Conservation (phyloP, 1,140 invertebrate genomes). For the Trichoplusia ni region DNA sequence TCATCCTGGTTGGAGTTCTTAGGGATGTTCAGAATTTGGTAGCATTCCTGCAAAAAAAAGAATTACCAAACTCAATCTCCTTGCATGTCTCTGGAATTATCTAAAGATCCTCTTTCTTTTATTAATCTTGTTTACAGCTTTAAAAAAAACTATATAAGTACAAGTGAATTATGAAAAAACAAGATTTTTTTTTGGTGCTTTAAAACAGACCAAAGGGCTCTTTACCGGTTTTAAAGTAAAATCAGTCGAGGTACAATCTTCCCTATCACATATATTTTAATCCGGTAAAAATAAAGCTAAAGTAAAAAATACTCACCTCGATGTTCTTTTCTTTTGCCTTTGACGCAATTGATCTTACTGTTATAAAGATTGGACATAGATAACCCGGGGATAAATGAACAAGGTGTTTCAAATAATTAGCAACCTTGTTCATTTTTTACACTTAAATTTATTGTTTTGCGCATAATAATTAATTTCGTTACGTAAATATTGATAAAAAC, state of each 20-base stretch:
- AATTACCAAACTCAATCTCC: too few species aligned
- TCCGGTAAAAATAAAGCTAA: not conserved
- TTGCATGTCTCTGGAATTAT: too few species aligned
- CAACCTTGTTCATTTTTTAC: constrained; percentile 4
- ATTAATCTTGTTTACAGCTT: not conserved
- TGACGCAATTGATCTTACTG: constrained; percentile 10
- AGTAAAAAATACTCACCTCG: constrained; percentile 10
- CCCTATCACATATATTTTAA: too few species aligned
- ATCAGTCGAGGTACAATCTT: too few species aligned
- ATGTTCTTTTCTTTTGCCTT: constrained; percentile 19
- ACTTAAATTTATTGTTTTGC: not conserved
- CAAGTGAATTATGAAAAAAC: too few species aligned
- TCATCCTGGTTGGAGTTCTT: constrained; percentile 87
- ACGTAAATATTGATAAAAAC: not conserved
- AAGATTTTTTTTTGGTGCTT: too few species aligned
- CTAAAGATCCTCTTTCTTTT: not conserved
- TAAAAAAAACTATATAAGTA: not conserved
- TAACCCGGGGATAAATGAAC: not conserved
- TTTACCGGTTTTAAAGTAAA: too few species aligned
- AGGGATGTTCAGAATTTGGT: constrained; percentile 84
- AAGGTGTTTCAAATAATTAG: not conserved
- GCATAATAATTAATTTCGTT: constrained; percentile 5
- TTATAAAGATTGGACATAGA: not conserved
- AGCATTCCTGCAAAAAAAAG: constrained; percentile 83
- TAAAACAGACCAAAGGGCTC: too few species aligned